Percentiles rank a stretch among this genome's conserved stretches.
These are phyloP conservation scores for Ecdyonurus torrentis DNA, from an alignment of 2,888 invertebrate species.

Conservation along the genomic window DNA sequence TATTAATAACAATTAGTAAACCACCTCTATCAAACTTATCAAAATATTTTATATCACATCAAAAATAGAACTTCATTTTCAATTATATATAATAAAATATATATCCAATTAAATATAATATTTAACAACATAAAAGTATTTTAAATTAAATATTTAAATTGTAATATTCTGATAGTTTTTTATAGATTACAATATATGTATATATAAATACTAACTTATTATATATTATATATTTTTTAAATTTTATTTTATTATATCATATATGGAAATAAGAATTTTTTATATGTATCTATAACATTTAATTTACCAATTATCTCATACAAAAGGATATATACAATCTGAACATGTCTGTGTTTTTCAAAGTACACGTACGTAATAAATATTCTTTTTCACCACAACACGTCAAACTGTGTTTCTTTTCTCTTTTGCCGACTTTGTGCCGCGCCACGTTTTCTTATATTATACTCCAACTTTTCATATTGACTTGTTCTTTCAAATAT, in stretches of 20 bases:
- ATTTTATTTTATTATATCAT: background rate
- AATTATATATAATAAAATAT: no score
- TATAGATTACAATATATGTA: no score
- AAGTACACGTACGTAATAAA: background rate
- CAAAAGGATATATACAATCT: background rate
- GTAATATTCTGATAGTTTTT: background rate
- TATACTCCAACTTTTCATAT: no score
- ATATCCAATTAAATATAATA: background rate
- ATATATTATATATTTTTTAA: background rate
- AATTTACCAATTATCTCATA: background rate
- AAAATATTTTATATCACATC: no score
- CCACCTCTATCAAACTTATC: no score
- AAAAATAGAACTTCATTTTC: no score
- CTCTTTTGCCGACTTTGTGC: background rate
- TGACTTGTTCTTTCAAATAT: background rate
- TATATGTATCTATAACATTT: background rate
- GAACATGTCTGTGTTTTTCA: background rate
- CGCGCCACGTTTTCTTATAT: no score
- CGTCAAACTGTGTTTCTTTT: background rate
- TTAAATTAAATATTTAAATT: background rate
- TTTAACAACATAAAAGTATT: background rate
- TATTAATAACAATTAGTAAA: no score
- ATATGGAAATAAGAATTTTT: background rate
- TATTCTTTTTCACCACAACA: background rate
- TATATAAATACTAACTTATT: no score